Evolutionary conservation across 1,140 invertebrate genomes (phyloP), one percentile per base, ranked within the genome.

Genomic region (Dinoponera quadriceps): DNA sequence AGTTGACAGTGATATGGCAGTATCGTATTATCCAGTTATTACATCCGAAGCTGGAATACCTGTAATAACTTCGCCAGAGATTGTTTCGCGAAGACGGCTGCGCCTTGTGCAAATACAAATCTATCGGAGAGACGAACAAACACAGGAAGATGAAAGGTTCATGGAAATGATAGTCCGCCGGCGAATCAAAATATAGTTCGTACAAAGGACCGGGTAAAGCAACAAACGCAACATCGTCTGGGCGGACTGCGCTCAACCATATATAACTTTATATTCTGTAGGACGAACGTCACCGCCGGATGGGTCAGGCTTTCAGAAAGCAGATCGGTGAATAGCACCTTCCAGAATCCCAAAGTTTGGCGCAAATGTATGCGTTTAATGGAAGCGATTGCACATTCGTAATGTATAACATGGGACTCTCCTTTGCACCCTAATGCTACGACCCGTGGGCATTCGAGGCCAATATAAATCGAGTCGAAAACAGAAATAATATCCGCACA

Each of bases 11-110:
- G 75, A 80, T 80, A 71, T 71, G 51, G 18, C 20, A 38, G 18
- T 48, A 71, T 7, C 65, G 69, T 71, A 69, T 78, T 78, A 80
- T 71, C 38, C 65, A 54, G 75, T 80, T 80, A 71, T 80, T 80
- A 71, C 65, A 71, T 77, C 62, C 74, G 27, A 66, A 55, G 44
- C 51, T 48, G 51, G 33, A 71, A 80, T 80, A 71, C 75, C 75
- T 80, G 75, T 57, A 80, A 80, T 80, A 80, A 80, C 75, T 80
- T 48, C 18, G 75, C 57, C 75, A 27, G 75, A 80, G 75, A 80
- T 80, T 71, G 75, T 80, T 80, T 57, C 69, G 75, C 51, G 66
- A 33, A 48, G 18, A 57, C 75, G 18, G 29, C n/a, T 55, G 33
- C 33, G n/a, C n/a, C n/a, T 63, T 44, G 38, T 71, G 57, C 51